Base-by-base conservation (phyloP, 53 echinoderm and acorn worm genomes). In the Luidia sarsii region DNA sequence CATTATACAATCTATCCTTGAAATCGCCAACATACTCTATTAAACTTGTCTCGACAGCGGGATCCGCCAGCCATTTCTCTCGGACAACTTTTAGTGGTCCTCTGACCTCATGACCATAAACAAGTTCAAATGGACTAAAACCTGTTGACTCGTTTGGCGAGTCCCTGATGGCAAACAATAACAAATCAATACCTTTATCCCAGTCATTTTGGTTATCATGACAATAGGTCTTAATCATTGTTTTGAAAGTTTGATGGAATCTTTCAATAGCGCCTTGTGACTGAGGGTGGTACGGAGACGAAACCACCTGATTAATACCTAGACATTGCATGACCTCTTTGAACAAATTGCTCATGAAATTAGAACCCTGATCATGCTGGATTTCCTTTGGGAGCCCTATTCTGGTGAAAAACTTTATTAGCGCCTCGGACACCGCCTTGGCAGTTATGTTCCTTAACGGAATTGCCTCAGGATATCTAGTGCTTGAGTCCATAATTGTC, bases 181-280 rank as follows among this genome's bases (percentile, higher is more conserved):
- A 80, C 3, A 32, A 71, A 11, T 75, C 70, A 5, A 91, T 19
- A 9, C 91, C 84, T 36, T 87, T 83, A 45, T 91, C 75, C 90
- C 82, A 86, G 52, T 79, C 84, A 18, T 50, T 23, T 30, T 53
- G 80, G 38, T 31, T 27, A 41, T 86, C 74, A 13, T 51, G 39
- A 52, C 65, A 71, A 33, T 51, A 71, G 19, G 57, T 23, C 16
- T 59, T 82, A 3, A 88, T 16, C 77, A 87, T 88, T 0, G 56
- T 88, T 36, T 90, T 86, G 0, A 86, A 37, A 2, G 85, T 90
- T 54, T 86, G 71, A 30, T 90, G 81, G 49, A 52, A 72, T 14
- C 81, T 18, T 48, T 90, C 86, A n/a, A 90, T 7, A 21, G 90
- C 90, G 24, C 86, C 89, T 39, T 89, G 89, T 10, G 85, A 85